These are phyloP conservation scores for Alentia gelatinosa DNA, from an alignment of 2,888 invertebrate species.

Conservation along the genomic window DNA sequence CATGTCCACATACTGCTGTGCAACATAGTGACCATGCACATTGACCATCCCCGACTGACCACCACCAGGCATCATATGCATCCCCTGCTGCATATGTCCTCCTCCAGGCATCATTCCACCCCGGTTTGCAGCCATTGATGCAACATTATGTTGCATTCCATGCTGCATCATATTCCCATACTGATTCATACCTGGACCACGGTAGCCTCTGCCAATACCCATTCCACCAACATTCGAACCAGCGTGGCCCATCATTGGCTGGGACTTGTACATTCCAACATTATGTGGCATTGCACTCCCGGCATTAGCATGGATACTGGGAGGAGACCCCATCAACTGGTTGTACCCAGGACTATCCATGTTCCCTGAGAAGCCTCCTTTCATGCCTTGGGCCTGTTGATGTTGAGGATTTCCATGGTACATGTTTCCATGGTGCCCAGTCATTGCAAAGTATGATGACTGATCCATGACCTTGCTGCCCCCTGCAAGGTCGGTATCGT, in stretches of 20 bases:
- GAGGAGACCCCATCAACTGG: conserved; percentile 46
- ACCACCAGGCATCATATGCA: neutral
- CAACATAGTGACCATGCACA: conserved; percentile 16
- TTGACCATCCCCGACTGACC: neutral
- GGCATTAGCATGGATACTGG: neutral
- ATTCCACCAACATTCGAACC: neutral
- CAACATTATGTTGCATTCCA: conserved; percentile 34
- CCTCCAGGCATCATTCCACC: conserved; percentile 24
- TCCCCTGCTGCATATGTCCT: conserved; percentile 28
- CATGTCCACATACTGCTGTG: conserved; percentile 33
- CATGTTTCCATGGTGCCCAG: conserved; percentile 20
- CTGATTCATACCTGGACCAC: conserved; percentile 21
- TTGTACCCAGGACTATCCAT: neutral
- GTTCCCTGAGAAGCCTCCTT: neutral
- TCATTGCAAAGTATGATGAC: conserved; percentile 17
- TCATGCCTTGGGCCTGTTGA: neutral
- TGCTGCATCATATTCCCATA: conserved; percentile 39
- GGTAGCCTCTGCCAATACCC: conserved; percentile 11
- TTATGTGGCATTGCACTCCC: neutral
- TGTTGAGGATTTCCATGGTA: conserved; percentile 27
- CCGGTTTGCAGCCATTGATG: neutral
- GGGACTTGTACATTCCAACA: conserved; percentile 33
- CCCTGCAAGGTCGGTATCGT: conserved; percentile 3
- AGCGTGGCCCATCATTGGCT: conserved; percentile 39
- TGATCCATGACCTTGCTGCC: conserved; percentile 33